Evolutionary conservation across 2,113 vertebrate species (phyloP), one percentile per base, ranked within the genome.

Genomic region (Hippopotamus amphibius): DNA sequence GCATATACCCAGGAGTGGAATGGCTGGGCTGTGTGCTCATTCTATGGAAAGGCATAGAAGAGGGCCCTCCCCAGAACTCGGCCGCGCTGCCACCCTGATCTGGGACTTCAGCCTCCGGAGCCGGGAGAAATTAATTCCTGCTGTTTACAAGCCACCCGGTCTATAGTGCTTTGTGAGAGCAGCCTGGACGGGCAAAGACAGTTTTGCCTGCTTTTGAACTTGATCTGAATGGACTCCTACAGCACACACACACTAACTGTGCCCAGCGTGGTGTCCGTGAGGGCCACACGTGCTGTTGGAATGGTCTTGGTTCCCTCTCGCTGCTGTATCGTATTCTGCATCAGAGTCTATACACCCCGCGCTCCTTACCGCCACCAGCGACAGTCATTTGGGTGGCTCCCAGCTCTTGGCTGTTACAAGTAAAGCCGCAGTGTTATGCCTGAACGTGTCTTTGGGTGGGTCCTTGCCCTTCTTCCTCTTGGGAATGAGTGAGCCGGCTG

Each of bases 341-440:
- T 46, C 6, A 12, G 50, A 53, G 17, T 4, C 63, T 1, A 16
- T 0, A 19, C 0, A 5, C 59, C 30, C 7, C 11, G 1, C 0
- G 19, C 26, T 26, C 17, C 17, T 19, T 4, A 3, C 61, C 19
- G 5, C n/a, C 37, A 2, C 53, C 12, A 9, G 0, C 4, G 50
- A 41, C 1, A 46, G 80, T 33, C 14, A 0, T 2, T 1, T 11
- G 57, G 66, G 77, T 22, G 28, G n/a, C 4, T 26, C 22, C 94
- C 7, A 26, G 65, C 33, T 63, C 17, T 13, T 0, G 24, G 41
- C 10, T 19, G 24, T 28, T 28, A 2, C 0, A 28, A 66, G 37
- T 11, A 41, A 14, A 30, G 71, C 33, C 5, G 7, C n/a, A 7
- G 50, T 10, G 43, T 26, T 5, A 2, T 4, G 2, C 61, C 11